A percentile compares a stretch with the other conserved stretches of the same genome.
phyloP scores from a whole-genome alignment of 1,140 invertebrate genomes.

The Bombus consobrinus region DNA sequence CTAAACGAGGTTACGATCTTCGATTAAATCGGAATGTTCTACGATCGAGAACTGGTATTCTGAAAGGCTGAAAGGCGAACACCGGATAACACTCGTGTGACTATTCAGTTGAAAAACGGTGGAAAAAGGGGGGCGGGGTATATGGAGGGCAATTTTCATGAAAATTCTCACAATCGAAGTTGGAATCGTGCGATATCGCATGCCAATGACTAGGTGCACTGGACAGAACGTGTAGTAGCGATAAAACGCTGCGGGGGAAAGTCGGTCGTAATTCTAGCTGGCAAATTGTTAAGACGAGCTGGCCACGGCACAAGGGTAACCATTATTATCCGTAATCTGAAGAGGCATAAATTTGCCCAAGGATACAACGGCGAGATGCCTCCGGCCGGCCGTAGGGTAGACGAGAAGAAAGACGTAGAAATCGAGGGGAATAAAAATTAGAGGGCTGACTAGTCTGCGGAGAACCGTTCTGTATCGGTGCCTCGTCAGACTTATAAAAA shows the following conservation, averaged over 20 bases:
- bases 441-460: not conserved
- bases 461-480: not conserved
- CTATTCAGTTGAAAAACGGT: too few relatives aligned
- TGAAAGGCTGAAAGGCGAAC: not conserved
- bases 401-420: constrained; percentile 26
- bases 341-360: constrained; percentile 56
- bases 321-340: constrained; percentile 57
- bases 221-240: constrained; percentile 4
- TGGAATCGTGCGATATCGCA: constrained; percentile 8
- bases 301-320: constrained; percentile 40
- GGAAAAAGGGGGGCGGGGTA: too few relatives aligned
- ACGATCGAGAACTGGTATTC: not conserved
- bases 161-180: not conserved
- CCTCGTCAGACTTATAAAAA: not conserved
- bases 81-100: not conserved
- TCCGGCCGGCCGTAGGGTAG: not conserved
- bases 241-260: constrained; percentile 38
- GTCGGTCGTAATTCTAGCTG: constrained; percentile 54
- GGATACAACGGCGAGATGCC: constrained; percentile 36
- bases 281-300: constrained; percentile 51
- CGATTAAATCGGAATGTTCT: not conserved
- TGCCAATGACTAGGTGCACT: constrained; percentile 15
- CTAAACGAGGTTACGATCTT: constrained; percentile 17
- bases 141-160: not conserved
- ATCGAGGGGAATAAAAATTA: constrained; percentile 45